These are phyloP conservation scores for Andrena bicolor DNA, from an alignment of 2,888 invertebrate genomes.

Conservation along the genomic window DNA sequence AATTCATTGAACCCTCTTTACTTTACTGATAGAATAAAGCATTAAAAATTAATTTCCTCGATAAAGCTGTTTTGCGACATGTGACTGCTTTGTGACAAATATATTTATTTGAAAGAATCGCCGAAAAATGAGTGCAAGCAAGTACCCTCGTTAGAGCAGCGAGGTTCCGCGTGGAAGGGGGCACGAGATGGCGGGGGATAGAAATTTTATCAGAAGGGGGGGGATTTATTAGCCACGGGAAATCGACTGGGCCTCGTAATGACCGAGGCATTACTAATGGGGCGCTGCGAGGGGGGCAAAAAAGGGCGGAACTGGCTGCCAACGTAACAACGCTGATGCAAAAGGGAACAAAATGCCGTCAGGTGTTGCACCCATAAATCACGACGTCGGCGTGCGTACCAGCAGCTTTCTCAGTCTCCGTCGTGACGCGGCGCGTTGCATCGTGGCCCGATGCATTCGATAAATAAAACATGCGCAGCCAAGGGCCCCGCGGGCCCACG, in stretches of 20 bases:
- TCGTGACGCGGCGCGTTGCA: constrained; percentile 60
- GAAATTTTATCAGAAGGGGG: constrained; percentile 74
- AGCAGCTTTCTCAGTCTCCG: constrained; percentile 66
- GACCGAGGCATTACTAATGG: constrained; percentile 80
- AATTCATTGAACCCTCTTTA: no score
- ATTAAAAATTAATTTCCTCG: no score
- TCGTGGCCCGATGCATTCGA: constrained; percentile 69
- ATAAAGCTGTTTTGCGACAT: no score
- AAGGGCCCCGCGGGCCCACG: constrained; percentile 11
- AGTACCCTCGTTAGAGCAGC: background rate
- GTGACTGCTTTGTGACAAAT: no score
- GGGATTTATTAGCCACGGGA: constrained; percentile 79
- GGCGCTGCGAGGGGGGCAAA: constrained; percentile 69
- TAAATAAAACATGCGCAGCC: constrained; percentile 77
- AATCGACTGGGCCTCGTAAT: constrained; percentile 79
- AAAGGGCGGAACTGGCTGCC: constrained; percentile 78
- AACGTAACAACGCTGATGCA: constrained; percentile 75
- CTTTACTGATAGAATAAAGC: no score
- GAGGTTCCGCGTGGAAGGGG: constrained; percentile 3
- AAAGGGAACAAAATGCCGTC: constrained; percentile 82
- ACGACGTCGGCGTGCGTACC: constrained; percentile 70
- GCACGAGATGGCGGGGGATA: constrained; percentile 31
- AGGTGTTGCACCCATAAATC: constrained; percentile 83
- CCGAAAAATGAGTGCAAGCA: no score
- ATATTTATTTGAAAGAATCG: no score